These are phyloP conservation scores for Arenicola marina DNA, from an alignment of 2,888 invertebrate genomes.

Conservation along the genomic window DNA sequence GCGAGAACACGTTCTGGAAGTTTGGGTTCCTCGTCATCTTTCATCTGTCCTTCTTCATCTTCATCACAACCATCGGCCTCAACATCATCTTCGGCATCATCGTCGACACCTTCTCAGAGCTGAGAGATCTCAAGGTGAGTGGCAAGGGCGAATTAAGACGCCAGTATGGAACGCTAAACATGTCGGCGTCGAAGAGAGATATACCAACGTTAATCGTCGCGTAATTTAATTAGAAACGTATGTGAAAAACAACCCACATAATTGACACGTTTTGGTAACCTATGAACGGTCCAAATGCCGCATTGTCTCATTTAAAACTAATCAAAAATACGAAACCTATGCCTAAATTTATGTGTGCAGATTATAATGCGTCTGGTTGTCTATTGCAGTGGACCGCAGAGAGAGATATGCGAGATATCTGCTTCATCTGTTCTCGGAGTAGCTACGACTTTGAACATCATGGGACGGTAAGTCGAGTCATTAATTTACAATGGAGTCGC, in stretches of 20 bases:
- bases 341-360: too few species aligned
- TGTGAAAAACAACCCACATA: background rate
- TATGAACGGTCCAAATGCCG: too few species aligned
- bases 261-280: too few species aligned
- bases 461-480: constrained; percentile 56
- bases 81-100: constrained; percentile 64
- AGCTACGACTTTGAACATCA: constrained; percentile 63
- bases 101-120: constrained; percentile 62
- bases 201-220: too few species aligned
- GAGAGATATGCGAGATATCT: constrained; percentile 61
- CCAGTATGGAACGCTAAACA: too few species aligned
- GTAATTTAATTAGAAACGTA: too few species aligned
- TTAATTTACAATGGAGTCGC: too few species aligned
- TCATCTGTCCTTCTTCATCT: constrained; percentile 62
- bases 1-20: constrained; percentile 36
- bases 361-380: too few species aligned
- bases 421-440: constrained; percentile 61
- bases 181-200: too few species aligned
- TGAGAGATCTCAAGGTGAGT: constrained; percentile 59
- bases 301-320: too few species aligned
- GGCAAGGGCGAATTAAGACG: too few species aligned
- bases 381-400: constrained; percentile 60
- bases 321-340: too few species aligned
- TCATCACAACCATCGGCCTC: constrained; percentile 62
- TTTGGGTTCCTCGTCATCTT: constrained; percentile 39